A percentile compares a stretch with the other conserved stretches of the same genome.
These are phyloP conservation scores for Campylomormyrus tamandua DNA, from an alignment of 2,113 vertebrate genomes.

Conservation along the genomic window DNA sequence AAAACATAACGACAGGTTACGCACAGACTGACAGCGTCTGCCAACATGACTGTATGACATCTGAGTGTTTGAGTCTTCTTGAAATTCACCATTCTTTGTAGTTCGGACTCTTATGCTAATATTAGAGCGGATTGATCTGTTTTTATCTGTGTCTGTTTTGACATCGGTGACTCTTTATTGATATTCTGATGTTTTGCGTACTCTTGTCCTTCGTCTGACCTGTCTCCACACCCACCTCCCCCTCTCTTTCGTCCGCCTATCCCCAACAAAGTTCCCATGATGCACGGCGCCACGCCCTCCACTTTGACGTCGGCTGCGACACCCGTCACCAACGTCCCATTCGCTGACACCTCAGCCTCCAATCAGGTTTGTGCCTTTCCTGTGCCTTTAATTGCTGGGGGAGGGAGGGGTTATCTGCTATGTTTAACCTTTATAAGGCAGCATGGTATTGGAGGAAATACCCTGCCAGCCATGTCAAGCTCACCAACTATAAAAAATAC, in stretches of 20 bases:
- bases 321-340: slow-evolving; percentile 94
- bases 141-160: not conserved
- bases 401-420: not conserved
- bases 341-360: slow-evolving; percentile 87
- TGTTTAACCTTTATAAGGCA: not conserved
- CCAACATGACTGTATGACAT: not conserved
- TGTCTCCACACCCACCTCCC: slow-evolving; percentile 71
- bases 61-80: not conserved
- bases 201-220: slow-evolving; percentile 72
- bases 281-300: slow-evolving; percentile 96
- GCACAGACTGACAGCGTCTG: not conserved
- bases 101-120: not conserved
- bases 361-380: slow-evolving; percentile 97
- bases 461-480: not conserved
- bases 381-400: slow-evolving; percentile 48
- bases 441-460: not conserved
- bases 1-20: not conserved
- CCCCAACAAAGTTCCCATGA: slow-evolving; percentile 96
- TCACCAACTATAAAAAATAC: not conserved
- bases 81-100: not conserved
- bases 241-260: slow-evolving; percentile 77
- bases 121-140: not conserved
- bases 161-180: not conserved
- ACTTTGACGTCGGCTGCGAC: slow-evolving; percentile 94
- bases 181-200: slow-evolving; percentile 26